Evolutionary conservation across 1,140 invertebrate species (phyloP).

Genomic region (Drosophila aff.): DNA sequence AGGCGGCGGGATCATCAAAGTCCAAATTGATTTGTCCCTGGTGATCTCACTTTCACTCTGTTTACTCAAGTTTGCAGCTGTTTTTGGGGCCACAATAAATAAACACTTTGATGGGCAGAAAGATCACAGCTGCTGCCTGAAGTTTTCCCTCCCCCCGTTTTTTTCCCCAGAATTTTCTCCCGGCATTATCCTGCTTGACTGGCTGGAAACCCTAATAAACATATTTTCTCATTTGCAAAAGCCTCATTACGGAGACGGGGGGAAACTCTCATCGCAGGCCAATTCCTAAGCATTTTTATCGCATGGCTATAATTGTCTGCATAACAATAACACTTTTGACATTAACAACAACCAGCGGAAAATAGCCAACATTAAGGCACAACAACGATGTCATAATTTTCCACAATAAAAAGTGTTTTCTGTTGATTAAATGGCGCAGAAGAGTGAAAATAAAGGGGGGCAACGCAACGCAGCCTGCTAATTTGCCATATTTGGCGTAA

Average conservation of each 20-base stretch:
- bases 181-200: conserved; percentile 44
- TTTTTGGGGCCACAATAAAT: conserved; percentile 25
- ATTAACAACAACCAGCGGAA: conserved; percentile 67
- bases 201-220: conserved; percentile 64
- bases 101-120: conserved; percentile 38
- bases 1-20: neutral
- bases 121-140: conserved; percentile 49
- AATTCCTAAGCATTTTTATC: conserved; percentile 73
- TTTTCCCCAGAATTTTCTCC: conserved; percentile 1
- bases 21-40: conserved; percentile 9
- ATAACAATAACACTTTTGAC: conserved; percentile 82
- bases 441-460: conserved; percentile 16
- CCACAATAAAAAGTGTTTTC: conserved; percentile 81
- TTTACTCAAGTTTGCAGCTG: conserved; percentile 37
- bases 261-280: conserved; percentile 23
- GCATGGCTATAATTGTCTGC: conserved; percentile 77
- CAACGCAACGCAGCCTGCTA: conserved; percentile 32
- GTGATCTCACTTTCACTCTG: conserved; percentile 34
- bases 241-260: conserved; percentile 48
- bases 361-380: conserved; percentile 39
- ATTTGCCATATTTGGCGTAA: conserved; percentile 45
- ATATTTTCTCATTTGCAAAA: conserved; percentile 74
- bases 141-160: conserved; percentile 4
- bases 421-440: conserved; percentile 75
- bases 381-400: conserved; percentile 78